These are phyloP conservation scores for Aleiodes leptofemur DNA, from an alignment of 2,888 invertebrate species.

Conservation along the genomic window DNA sequence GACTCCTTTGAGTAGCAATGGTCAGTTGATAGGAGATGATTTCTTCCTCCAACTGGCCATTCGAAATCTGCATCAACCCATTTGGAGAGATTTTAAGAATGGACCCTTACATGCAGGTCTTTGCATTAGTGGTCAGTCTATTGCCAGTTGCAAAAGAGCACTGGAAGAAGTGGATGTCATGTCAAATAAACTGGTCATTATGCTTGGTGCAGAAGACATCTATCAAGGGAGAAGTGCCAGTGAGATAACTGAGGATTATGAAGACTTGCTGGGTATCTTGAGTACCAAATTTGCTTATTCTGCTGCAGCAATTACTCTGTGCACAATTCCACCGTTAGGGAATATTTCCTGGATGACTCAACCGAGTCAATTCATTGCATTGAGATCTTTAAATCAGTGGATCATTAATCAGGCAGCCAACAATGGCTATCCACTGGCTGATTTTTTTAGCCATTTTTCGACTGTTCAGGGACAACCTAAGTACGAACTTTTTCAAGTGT, in stretches of 20 bases:
- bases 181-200: constrained; percentile 61
- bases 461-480: constrained; percentile 51
- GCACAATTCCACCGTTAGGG: constrained; percentile 65
- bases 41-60: constrained; percentile 67
- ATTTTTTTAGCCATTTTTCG: constrained; percentile 56
- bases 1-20: neutral
- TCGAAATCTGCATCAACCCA: constrained; percentile 56
- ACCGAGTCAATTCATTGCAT: constrained; percentile 43
- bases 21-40: constrained; percentile 67
- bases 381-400: constrained; percentile 60
- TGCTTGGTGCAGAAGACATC: constrained; percentile 66
- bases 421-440: constrained; percentile 56
- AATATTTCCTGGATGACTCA: constrained; percentile 58
- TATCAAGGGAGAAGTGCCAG: constrained; percentile 58
- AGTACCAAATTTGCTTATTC: constrained; percentile 57
- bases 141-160: constrained; percentile 56
- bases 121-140: constrained; percentile 66
- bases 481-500: constrained; percentile 62
- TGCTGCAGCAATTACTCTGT: constrained; percentile 60
- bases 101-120: constrained; percentile 62
- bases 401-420: constrained; percentile 50
- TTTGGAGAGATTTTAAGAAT: constrained; percentile 60
- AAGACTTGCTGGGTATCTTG: constrained; percentile 55
- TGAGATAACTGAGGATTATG: constrained; percentile 59
- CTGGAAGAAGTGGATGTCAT: constrained; percentile 56